Conservation (phyloP, 2,113 vertebrate genomes). For the Chlorodrepanis virens region DNA sequence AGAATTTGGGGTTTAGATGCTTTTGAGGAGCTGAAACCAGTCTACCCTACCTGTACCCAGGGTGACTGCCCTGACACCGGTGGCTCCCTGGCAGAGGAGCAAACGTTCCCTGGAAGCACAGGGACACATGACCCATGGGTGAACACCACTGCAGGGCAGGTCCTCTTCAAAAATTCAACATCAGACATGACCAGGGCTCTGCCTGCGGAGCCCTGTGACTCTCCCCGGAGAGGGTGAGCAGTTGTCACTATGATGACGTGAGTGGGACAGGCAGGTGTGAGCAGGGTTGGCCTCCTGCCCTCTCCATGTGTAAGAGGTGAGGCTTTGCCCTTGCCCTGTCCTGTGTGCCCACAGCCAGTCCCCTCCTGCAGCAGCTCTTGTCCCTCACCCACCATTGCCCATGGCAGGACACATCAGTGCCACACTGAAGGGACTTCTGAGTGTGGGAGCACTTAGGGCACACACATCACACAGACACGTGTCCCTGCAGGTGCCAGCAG, state of each 20-base stretch:
- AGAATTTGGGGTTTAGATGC: neutral
- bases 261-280: neutral
- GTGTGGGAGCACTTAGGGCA: neutral
- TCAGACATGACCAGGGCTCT: neutral
- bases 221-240: neutral
- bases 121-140: too few species aligned
- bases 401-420: fast-evolving
- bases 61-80: fast-evolving
- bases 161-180: neutral
- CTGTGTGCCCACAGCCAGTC: neutral
- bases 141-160: neutral
- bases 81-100: neutral
- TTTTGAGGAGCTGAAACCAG: neutral
- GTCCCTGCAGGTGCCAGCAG: neutral
- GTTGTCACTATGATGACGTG: neutral
- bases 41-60: neutral
- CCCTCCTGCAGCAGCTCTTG: neutral
- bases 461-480: fast-evolving
- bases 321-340: neutral
- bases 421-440: fast-evolving
- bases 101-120: neutral
- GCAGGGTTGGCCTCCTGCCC: neutral
- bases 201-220: neutral
- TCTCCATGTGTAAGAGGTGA: fast-evolving
- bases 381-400: neutral